phyloP scores from a whole-genome alignment of 2,888 invertebrate species.

The Trichogramma evanescens region DNA sequence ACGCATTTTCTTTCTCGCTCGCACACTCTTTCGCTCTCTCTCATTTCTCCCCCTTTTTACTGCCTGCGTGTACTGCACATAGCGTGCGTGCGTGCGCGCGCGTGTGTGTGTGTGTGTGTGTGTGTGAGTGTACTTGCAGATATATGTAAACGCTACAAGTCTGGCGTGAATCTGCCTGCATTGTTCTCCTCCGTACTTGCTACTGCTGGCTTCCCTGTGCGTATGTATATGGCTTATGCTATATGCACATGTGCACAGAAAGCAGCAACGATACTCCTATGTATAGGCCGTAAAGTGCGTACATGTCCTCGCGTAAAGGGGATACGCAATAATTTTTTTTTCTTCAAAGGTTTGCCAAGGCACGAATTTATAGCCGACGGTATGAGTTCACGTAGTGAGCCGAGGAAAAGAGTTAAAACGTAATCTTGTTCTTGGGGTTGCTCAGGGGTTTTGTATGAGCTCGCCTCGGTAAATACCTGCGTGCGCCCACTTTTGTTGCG shows the following conservation, averaged over 20 bases:
- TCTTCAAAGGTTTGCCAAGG: slow-evolving; percentile 19
- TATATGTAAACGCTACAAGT: background rate
- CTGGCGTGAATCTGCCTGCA: slow-evolving; percentile 20
- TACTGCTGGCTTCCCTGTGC: too few relatives aligned
- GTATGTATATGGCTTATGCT: too few relatives aligned
- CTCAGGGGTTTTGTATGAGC: too few relatives aligned
- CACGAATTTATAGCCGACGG: too few relatives aligned
- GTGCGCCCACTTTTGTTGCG: background rate
- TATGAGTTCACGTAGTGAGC: too few relatives aligned
- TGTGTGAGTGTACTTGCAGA: too few relatives aligned
- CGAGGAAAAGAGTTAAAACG: too few relatives aligned
- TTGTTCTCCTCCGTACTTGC: slow-evolving; percentile 16
- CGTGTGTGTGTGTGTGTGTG: too few relatives aligned
- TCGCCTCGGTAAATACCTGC: slow-evolving; percentile 5
- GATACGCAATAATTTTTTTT: slow-evolving; percentile 26
- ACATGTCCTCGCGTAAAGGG: slow-evolving; percentile 14
- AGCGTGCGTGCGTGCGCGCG: background rate
- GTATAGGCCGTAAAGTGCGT: too few relatives aligned
- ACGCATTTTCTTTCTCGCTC: background rate
- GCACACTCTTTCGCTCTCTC: background rate
- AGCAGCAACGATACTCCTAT: too few relatives aligned
- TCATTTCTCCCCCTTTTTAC: background rate
- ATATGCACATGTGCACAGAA: too few relatives aligned
- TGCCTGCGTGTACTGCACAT: background rate
- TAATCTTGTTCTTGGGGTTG: too few relatives aligned